phyloP scores from a whole-genome alignment of 2,113 vertebrate species.

The Zeus faber region DNA sequence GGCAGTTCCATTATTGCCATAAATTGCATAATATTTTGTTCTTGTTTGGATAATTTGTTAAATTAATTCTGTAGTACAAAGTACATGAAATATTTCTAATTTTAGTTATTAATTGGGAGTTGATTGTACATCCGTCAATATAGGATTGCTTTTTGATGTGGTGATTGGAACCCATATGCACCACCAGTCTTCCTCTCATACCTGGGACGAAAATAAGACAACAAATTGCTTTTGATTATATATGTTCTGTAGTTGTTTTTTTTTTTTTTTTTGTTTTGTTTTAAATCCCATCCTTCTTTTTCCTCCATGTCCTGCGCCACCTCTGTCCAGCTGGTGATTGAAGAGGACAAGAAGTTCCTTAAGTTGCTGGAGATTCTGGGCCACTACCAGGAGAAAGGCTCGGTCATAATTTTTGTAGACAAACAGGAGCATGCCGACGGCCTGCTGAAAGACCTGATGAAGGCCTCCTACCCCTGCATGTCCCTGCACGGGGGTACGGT shows the following conservation, averaged over 20 bases:
- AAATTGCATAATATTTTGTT: too few relatives aligned
- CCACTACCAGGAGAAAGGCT: conserved; percentile 96
- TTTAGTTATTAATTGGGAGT: too few relatives aligned
- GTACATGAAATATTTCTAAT: too few relatives aligned
- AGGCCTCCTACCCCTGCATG: conserved; percentile 97
- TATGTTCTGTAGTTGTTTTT: not conserved
- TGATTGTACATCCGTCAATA: too few relatives aligned
- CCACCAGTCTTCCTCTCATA: too few relatives aligned
- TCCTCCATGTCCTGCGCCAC: not conserved
- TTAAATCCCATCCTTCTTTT: not conserved
- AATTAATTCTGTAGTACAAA: too few relatives aligned
- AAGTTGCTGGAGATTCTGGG: conserved; percentile 95
- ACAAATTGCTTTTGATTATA: not conserved
- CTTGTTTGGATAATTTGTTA: too few relatives aligned
- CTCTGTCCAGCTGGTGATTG: conserved; percentile 87
- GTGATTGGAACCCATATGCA: too few relatives aligned
- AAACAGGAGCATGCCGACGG: conserved; percentile 96
- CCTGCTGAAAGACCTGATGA: conserved; percentile 95
- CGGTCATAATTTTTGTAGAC: conserved; percentile 97
- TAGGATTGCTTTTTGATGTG: not conserved
- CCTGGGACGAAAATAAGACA: too few relatives aligned
- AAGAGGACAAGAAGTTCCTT: conserved; percentile 96
- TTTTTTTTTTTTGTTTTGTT: not conserved
- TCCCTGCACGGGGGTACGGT: conserved; percentile 96
- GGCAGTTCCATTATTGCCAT: too few relatives aligned